Percentiles rank a stretch among this genome's conserved stretches.
Evolutionary conservation across 2,113 vertebrate species (phyloP).

Genomic region (Chaetodon trifascialis): DNA sequence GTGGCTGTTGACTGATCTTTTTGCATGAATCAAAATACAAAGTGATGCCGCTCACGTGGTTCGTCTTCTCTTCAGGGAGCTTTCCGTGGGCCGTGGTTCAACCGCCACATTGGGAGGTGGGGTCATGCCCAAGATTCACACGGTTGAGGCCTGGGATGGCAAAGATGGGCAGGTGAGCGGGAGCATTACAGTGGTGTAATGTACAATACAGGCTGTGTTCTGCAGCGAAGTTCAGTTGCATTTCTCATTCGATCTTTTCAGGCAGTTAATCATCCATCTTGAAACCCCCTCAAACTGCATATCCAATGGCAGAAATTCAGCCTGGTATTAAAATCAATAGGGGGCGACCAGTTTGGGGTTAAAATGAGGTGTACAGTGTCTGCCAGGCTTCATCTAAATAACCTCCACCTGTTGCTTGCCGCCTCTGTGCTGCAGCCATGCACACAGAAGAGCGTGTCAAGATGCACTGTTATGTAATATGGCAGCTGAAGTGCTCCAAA

Average conservation of each 20-base stretch:
- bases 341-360: background rate
- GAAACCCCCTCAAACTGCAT: background rate
- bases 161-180: slow-evolving; percentile 94
- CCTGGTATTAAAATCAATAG: background rate
- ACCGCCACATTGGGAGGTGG: slow-evolving; percentile 92
- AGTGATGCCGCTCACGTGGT: background rate
- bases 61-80: slow-evolving; percentile 85
- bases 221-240: background rate
- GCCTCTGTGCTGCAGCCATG: background rate
- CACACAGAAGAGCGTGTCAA: background rate
- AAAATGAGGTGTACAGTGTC: background rate
- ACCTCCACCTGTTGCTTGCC: background rate
- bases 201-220: too few relatives aligned
- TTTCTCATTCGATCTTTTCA: too few relatives aligned
- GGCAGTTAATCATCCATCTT: background rate
- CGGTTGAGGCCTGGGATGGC: slow-evolving; percentile 93
- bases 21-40: background rate
- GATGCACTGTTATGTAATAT: background rate
- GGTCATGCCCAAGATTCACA: slow-evolving; percentile 87
- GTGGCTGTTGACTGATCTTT: background rate
- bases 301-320: background rate
- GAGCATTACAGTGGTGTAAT: background rate
- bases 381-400: background rate
- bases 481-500: background rate
- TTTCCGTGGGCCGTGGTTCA: slow-evolving; percentile 95